A percentile compares a stretch with the other conserved stretches of the same genome.
phyloP scores from a whole-genome alignment of 2,888 invertebrate species.

The Lymantria dispar region DNA sequence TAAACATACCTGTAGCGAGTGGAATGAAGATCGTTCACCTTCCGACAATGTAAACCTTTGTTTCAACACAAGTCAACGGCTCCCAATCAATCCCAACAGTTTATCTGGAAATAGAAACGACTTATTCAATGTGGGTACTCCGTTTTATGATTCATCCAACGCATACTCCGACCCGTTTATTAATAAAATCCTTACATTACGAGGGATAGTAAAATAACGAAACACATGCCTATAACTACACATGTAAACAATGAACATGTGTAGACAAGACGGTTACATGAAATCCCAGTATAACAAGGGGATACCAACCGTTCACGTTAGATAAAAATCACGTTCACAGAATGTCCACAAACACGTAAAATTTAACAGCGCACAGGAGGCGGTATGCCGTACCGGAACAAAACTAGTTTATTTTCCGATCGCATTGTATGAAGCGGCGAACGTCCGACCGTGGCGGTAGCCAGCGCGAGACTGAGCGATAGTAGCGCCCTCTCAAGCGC shows the following conservation, averaged over 20 bases:
- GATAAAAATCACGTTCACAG: constrained; percentile 65
- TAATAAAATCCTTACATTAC: constrained; percentile 57
- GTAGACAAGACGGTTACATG: constrained; percentile 43
- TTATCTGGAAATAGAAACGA: constrained; percentile 80
- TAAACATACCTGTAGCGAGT: constrained; percentile 72
- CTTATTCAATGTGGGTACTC: constrained; percentile 71
- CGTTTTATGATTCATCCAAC: constrained; percentile 61
- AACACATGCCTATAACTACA: constrained; percentile 62
- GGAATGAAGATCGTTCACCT: constrained; percentile 75
- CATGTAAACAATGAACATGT: constrained; percentile 72
- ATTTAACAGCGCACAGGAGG: constrained; percentile 60
- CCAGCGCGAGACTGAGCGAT: constrained; percentile 82
- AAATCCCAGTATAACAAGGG: constrained; percentile 36
- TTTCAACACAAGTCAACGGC: constrained; percentile 74
- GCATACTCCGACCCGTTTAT: constrained; percentile 58
- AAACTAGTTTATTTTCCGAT: constrained; percentile 78
- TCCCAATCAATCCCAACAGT: constrained; percentile 74
- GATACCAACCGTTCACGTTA: constrained; percentile 72
- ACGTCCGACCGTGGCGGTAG: constrained; percentile 62
- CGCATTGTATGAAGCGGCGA: constrained; percentile 61
- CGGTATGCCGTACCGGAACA: constrained; percentile 67
- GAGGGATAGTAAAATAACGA: constrained; percentile 55
- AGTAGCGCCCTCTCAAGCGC: constrained; percentile 68
- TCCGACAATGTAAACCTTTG: constrained; percentile 75
- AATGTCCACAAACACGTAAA: constrained; percentile 71